Base-by-base conservation (phyloP, 2,113 vertebrate species). In the Indicator indicator region DNA sequence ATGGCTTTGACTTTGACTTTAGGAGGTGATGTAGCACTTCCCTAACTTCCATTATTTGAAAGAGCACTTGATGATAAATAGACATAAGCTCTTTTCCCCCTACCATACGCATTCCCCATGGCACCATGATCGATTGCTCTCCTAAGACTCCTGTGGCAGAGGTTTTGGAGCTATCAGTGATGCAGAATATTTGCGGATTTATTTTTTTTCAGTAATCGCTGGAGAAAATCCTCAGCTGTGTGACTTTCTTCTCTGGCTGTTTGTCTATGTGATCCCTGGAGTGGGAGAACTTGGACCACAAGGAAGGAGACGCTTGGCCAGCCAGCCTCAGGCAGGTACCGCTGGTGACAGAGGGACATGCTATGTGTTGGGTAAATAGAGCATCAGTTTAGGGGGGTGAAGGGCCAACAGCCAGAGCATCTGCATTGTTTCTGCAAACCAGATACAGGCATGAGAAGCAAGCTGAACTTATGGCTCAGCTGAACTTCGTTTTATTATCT, bases 401-500 rank as follows among this genome's bases (percentile, higher is more conserved):
- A 32, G 68, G 3, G 30, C 38, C 20, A 21, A 3, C 17, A 86
- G 46, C 50, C 71, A 67, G 32, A 73, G 42, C 58, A 60, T 4
- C 38, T 64, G 7, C 13, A 2, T 28, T 2, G 0, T 3, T 74
- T 67, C 36, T 73, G 63, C 0, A 1, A 75, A 32, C 23, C 42
- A 83, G 19, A 52, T 21, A 21, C 1, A 0, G 15, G 20, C 65
- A 56, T 14, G 30, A 90, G 52, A 71, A 71, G 79, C 72, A 36
- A 80, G 16, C 8, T 64, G 40, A 42, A 58, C 54, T 75, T 74
- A 32, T 78, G 65, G 8, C 50, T 88, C 73, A 72, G 44, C 58
- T 54, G 67, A 92, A 50, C 70, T 40, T 71, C 24, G 48, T 89
- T 92, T 90, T 59, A 62, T 40, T 90, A 72, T 52, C 92, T 79